Evolutionary conservation across 1,140 invertebrate species (phyloP).

Genomic region (Cyclargus thomasi): DNA sequence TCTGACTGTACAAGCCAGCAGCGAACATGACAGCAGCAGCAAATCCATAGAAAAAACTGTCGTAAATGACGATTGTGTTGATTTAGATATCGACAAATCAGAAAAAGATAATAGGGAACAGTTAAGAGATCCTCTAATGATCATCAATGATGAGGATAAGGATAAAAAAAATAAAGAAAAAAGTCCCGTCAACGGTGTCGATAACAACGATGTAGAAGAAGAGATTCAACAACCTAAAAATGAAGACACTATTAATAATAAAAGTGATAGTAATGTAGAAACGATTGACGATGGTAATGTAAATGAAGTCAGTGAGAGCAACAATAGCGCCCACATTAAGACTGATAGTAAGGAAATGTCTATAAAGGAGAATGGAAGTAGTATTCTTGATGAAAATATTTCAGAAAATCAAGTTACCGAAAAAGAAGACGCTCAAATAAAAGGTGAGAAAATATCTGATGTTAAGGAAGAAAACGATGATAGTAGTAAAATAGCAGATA

Average conservation of each 20-base stretch:
- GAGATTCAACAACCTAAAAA: background rate
- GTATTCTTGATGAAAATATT: too few relatives aligned
- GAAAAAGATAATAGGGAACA: background rate
- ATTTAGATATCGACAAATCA: slow-evolving; percentile 6
- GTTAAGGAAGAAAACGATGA: background rate
- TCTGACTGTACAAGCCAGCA: slow-evolving; percentile 47
- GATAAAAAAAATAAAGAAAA: slow-evolving; percentile 4
- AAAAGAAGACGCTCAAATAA: slow-evolving; percentile 10
- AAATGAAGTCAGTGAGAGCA: background rate
- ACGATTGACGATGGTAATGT: background rate
- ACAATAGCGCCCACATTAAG: background rate
- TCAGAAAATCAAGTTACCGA: background rate
- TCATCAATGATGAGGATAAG: slow-evolving; percentile 11
- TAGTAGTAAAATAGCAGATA: slow-evolving; percentile 9
- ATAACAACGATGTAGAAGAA: slow-evolving; percentile 9
- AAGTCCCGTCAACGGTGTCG: background rate
- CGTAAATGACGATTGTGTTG: background rate
- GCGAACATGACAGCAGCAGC: slow-evolving; percentile 58
- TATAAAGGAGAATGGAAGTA: background rate
- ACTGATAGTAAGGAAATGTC: background rate
- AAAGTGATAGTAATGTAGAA: background rate
- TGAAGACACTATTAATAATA: slow-evolving; percentile 6
- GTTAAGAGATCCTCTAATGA: background rate
- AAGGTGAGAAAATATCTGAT: background rate
- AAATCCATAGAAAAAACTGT: slow-evolving; percentile 31